Evolutionary conservation across 37 sponge, comb jelly and placozoan species (phyloP).

Genomic region (Amphimedon queenslandica): DNA sequence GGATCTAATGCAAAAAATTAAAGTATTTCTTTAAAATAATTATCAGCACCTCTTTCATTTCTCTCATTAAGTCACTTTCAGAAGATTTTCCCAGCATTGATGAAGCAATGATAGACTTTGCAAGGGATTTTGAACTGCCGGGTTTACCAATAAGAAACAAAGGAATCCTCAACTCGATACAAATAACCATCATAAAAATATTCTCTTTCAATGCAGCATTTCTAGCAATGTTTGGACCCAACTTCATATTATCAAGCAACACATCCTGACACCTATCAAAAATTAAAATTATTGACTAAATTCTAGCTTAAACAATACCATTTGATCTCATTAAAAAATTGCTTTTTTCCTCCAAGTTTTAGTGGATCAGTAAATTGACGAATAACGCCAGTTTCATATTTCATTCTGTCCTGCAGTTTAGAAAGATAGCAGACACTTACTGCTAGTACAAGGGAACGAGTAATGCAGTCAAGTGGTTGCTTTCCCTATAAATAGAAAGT

Average conservation of each 20-base stretch:
- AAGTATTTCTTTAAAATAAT: neutral
- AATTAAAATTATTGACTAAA: too few relatives aligned
- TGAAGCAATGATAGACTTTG: constrained; percentile 74
- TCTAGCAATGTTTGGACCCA: constrained; percentile 73
- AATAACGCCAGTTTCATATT: constrained; percentile 47
- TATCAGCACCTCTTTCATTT: constrained; percentile 49
- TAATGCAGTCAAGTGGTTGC: neutral
- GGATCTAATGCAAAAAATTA: constrained; percentile 27
- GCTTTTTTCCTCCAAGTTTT: constrained; percentile 23
- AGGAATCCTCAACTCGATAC: constrained; percentile 93
- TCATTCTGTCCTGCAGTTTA: constrained; percentile 48
- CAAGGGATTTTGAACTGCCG: constrained; percentile 96
- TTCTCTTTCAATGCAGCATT: constrained; percentile 97
- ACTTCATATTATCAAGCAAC: constrained; percentile 45
- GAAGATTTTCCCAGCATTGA: constrained; percentile 79
- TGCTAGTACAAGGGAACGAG: constrained; percentile 50
- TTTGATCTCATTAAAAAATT: constrained; percentile 56
- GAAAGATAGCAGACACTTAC: constrained; percentile 83
- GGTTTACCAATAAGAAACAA: constrained; percentile 98
- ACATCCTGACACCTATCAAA: constrained; percentile 72
- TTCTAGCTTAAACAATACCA: constrained; percentile 18
- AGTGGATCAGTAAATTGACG: constrained; percentile 42
- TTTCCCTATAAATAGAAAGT: too few relatives aligned
- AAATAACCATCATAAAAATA: constrained; percentile 98
- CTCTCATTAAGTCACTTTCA: constrained; percentile 13